phyloP scores from a whole-genome alignment of 2,888 invertebrate species.

The Frankliniella intonsa region DNA sequence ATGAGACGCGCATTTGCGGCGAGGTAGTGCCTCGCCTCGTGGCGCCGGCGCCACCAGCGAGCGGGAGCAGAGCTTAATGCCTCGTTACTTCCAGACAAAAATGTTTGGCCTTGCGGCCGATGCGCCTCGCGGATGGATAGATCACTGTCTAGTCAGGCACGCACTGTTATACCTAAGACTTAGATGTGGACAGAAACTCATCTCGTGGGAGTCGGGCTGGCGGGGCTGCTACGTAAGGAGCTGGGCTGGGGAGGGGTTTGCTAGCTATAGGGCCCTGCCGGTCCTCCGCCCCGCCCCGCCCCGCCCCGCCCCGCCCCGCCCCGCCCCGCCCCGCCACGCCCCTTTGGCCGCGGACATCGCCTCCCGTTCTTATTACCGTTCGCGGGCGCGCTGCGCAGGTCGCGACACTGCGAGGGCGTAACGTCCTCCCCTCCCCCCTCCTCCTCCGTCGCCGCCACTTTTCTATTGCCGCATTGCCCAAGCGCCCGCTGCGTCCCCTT shows the following conservation, averaged over 20 bases:
- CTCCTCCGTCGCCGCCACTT: neutral
- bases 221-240: neutral
- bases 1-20: neutral
- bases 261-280: no score
- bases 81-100: neutral
- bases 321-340: neutral
- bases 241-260: neutral
- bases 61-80: neutral
- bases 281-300: neutral
- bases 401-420: neutral
- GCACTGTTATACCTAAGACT: no score
- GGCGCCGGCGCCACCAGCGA: neutral
- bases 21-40: neutral
- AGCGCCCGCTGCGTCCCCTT: neutral
- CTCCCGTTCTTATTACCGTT: no score
- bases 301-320: neutral
- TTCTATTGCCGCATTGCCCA: neutral
- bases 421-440: neutral
- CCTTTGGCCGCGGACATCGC: no score
- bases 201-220: neutral
- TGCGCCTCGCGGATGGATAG: no score
- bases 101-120: no score
- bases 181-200: no score
- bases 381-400: no score
- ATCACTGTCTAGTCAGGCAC: no score